These are phyloP conservation scores for Amphibalanus amphitrite DNA, from an alignment of 1,140 invertebrate species.

Conservation along the genomic window DNA sequence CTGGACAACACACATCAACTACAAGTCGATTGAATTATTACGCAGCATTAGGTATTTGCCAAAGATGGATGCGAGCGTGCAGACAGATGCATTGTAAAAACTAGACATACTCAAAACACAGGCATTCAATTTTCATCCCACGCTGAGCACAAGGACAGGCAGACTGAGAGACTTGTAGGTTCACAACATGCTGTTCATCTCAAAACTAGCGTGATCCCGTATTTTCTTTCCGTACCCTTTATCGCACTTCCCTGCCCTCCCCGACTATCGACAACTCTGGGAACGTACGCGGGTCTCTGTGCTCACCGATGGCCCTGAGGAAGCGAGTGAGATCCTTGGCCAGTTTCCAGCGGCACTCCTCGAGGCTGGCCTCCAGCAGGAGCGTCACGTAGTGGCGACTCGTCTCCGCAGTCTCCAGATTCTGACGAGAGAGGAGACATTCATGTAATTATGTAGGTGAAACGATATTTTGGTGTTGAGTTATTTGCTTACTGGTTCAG, in stretches of 20 bases:
- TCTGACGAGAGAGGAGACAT: slow-evolving; percentile 37
- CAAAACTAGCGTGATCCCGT: background rate
- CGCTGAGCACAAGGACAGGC: background rate
- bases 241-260: background rate
- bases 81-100: no score
- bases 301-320: slow-evolving; percentile 67
- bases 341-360: slow-evolving; percentile 91
- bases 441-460: no score
- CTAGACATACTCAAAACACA: no score
- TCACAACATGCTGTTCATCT: background rate
- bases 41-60: background rate
- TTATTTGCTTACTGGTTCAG: no score
- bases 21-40: no score
- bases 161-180: background rate
- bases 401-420: slow-evolving; percentile 69
- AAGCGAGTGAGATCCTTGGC: slow-evolving; percentile 88
- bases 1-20: no score
- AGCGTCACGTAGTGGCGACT: slow-evolving; percentile 84
- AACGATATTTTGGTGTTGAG: no score
- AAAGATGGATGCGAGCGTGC: no score
- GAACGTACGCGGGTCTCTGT: background rate
- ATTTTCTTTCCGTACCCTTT: background rate
- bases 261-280: background rate
- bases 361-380: slow-evolving; percentile 87
- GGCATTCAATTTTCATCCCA: background rate